A percentile compares a stretch with the other conserved stretches of the same genome.
Evolutionary conservation across 2,113 vertebrate genomes (phyloP).

Genomic region (Thalassoma bifasciatum): DNA sequence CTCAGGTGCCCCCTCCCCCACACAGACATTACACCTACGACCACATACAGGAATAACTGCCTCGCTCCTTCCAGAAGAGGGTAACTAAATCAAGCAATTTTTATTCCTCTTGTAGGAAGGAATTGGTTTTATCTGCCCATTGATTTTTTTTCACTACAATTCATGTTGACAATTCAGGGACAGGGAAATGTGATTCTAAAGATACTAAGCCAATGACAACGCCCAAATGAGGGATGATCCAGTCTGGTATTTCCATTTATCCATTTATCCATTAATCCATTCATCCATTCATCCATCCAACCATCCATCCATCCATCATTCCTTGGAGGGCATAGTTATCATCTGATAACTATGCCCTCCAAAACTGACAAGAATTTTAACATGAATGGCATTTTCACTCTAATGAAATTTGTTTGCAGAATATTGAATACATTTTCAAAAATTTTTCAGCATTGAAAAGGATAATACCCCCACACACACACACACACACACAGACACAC

Average conservation of each 20-base stretch:
- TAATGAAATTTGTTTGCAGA: no score
- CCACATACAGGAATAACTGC: constrained; percentile 36
- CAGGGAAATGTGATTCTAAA: neutral
- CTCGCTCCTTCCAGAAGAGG: constrained; percentile 28
- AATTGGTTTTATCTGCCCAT: constrained; percentile 23
- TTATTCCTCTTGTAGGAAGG: constrained; percentile 16
- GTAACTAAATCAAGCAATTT: constrained; percentile 60
- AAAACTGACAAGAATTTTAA: no score
- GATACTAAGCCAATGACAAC: neutral
- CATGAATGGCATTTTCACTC: no score
- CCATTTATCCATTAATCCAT: no score
- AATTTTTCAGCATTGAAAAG: no score
- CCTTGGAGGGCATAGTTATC: no score
- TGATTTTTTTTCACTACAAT: constrained; percentile 9
- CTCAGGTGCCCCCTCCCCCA: constrained; percentile 36
- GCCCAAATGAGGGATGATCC: neutral
- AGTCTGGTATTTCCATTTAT: neutral
- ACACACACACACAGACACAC: no score
- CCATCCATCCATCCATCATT: neutral
- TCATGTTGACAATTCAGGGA: constrained; percentile 17
- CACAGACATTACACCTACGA: neutral
- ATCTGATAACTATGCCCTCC: neutral
- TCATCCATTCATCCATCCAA: neutral
- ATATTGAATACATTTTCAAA: no score
- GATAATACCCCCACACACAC: no score